These are phyloP conservation scores for Theonella swinhoei DNA, from an alignment of 37 sponge, comb jelly and placozoan genomes.

Conservation along the genomic window DNA sequence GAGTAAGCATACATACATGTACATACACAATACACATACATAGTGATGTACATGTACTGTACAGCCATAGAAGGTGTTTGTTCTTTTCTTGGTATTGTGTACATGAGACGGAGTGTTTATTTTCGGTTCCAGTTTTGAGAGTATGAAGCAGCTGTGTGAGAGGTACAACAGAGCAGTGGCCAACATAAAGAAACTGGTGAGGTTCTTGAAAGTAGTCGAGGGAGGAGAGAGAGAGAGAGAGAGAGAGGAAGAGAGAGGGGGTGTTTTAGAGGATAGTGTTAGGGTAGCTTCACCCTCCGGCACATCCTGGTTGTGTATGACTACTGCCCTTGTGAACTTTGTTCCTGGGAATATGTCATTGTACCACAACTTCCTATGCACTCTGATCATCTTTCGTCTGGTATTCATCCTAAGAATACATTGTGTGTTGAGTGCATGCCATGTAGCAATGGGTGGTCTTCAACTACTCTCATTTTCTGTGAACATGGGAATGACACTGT, in stretches of 20 bases:
- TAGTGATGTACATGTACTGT: no score
- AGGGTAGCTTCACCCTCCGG: background rate
- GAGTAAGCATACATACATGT: no score
- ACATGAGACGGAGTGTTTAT: no score
- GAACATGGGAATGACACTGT: no score
- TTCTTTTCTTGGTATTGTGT: no score
- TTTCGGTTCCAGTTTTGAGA: constrained; percentile 93
- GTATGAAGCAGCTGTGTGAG: constrained; percentile 93
- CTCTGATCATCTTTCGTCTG: no score
- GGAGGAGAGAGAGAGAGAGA: background rate
- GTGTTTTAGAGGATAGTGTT: background rate
- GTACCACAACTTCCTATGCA: no score
- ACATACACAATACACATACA: no score
- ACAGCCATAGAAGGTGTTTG: no score
- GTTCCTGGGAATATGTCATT: background rate
- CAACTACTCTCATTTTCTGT: background rate
- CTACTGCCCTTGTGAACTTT: background rate
- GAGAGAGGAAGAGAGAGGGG: background rate
- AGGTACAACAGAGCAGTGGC: constrained; percentile 85
- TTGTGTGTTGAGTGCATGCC: no score
- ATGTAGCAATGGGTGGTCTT: background rate
- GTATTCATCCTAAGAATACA: no score
- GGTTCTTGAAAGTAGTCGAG: background rate
- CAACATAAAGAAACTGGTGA: constrained; percentile 87
- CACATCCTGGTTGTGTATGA: background rate